Evolutionary conservation across 2,113 vertebrate genomes (phyloP).

Genomic region (Thunnus thynnus): DNA sequence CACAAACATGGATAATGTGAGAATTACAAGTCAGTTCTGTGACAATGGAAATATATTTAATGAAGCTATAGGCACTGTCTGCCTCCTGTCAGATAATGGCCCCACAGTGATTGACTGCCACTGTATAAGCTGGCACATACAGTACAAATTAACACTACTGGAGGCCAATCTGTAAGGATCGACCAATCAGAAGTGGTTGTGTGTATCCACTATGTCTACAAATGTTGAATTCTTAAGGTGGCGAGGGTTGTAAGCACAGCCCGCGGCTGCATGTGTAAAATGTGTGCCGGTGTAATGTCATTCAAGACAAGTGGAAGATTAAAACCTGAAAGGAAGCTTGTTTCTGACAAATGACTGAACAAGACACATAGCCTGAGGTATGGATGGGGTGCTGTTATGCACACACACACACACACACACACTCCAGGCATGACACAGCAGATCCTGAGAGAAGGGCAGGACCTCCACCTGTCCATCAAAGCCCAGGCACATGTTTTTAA

Average conservation of each 20-base stretch:
- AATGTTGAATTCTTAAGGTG: background rate
- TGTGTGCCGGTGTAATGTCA: background rate
- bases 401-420: conserved; percentile 15
- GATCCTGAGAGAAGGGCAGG: conserved; percentile 17
- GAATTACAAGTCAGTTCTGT: no score
- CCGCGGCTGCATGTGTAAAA: background rate
- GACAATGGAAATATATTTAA: no score
- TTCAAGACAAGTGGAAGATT: conserved; percentile 19
- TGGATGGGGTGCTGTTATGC: background rate
- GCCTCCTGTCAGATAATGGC: no score
- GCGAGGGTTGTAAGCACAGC: background rate
- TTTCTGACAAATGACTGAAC: conserved; percentile 22
- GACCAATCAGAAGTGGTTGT: background rate
- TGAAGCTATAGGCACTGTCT: no score
- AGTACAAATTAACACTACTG: background rate
- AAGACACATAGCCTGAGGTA: background rate
- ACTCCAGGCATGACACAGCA: conserved; percentile 20
- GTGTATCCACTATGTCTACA: background rate
- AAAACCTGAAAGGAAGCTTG: conserved; percentile 3
- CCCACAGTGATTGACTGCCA: no score
- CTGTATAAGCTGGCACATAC: background rate
- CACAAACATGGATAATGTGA: no score
- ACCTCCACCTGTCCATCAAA: conserved; percentile 20
- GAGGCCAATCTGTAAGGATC: background rate
- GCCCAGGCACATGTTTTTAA: background rate